phyloP scores from a whole-genome alignment of 1,140 invertebrate genomes.

The Pteromalus puparum region DNA sequence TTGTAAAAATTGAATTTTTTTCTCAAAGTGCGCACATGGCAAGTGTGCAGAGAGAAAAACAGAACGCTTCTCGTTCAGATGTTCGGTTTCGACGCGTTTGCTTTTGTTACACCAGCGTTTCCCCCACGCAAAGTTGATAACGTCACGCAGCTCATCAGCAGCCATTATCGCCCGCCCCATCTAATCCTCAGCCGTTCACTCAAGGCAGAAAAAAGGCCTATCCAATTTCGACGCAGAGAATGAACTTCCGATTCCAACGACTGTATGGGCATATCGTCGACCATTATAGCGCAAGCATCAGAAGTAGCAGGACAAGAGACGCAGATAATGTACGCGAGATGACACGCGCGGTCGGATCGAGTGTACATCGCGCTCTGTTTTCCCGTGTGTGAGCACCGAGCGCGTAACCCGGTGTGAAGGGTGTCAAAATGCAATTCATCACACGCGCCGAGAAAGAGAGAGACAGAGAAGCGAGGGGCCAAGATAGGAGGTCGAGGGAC shows the following conservation, averaged over 20 bases:
- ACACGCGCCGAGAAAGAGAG: slow-evolving; percentile 51
- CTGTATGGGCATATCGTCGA: neutral
- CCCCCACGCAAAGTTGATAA: slow-evolving; percentile 6
- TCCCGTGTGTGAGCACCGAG: slow-evolving; percentile 46
- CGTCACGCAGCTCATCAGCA: slow-evolving; percentile 27
- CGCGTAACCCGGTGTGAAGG: slow-evolving; percentile 57
- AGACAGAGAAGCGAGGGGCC: slow-evolving; percentile 19
- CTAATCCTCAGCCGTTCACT: neutral
- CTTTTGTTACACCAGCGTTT: neutral
- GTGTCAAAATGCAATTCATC: slow-evolving; percentile 72
- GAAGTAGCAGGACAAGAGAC: neutral
- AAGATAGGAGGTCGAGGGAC: slow-evolving; percentile 5
- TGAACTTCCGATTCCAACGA: slow-evolving; percentile 20
- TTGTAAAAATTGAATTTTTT: too few species aligned
- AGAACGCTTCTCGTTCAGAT: too few species aligned
- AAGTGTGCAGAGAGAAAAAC: too few species aligned
- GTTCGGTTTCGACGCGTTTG: neutral
- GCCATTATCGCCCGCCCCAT: slow-evolving; percentile 8
- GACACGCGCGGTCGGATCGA: slow-evolving; percentile 59
- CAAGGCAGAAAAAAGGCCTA: slow-evolving; percentile 15
- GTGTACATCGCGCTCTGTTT: slow-evolving; percentile 1
- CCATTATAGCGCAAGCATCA: too few species aligned
- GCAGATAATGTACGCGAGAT: slow-evolving; percentile 60
- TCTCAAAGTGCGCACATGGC: too few species aligned
- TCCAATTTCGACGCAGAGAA: slow-evolving; percentile 8